Conservation (phyloP, 2,888 invertebrate species). For the Sinentomon sp. region DNA sequence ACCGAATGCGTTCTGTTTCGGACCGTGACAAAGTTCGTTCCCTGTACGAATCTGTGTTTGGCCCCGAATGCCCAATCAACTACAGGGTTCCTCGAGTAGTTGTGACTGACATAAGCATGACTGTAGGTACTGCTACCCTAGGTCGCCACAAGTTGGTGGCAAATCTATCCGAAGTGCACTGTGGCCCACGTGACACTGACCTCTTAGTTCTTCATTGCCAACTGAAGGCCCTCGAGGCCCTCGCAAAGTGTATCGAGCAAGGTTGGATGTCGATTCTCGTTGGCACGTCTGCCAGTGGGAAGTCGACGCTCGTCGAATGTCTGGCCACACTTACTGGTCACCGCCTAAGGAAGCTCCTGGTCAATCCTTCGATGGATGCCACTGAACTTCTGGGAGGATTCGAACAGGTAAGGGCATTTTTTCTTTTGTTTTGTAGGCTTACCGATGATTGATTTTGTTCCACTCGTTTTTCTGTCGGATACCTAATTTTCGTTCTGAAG, state of each 20-base stretch:
- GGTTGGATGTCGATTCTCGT: conserved; percentile 73
- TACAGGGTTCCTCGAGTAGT: no score
- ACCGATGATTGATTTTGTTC: neutral
- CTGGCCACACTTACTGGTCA: conserved; percentile 46
- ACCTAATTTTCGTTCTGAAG: no score
- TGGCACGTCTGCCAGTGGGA: conserved; percentile 47
- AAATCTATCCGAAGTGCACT: no score
- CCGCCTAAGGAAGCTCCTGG: conserved; percentile 40
- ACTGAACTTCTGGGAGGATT: conserved; percentile 87
- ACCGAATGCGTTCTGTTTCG: conserved; percentile 49
- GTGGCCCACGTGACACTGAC: conserved; percentile 15
- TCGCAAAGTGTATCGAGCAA: conserved; percentile 63
- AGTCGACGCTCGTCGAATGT: conserved; percentile 44
- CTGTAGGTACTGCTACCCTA: no score
- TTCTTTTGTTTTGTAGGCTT: neutral
- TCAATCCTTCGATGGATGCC: conserved; percentile 80
- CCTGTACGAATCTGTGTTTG: neutral
- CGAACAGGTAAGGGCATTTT: conserved; percentile 45
- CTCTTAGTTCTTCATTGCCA: conserved; percentile 28
- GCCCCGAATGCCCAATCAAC: neutral
- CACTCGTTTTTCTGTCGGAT: no score
- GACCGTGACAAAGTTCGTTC: conserved; percentile 40
- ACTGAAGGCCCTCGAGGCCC: conserved; percentile 36
- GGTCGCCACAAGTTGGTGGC: no score
- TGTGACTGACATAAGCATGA: no score